Evolutionary conservation across 2,113 vertebrate genomes (phyloP), one percentile per base, ranked within the genome.

Genomic region (Apeltes quadracus): DNA sequence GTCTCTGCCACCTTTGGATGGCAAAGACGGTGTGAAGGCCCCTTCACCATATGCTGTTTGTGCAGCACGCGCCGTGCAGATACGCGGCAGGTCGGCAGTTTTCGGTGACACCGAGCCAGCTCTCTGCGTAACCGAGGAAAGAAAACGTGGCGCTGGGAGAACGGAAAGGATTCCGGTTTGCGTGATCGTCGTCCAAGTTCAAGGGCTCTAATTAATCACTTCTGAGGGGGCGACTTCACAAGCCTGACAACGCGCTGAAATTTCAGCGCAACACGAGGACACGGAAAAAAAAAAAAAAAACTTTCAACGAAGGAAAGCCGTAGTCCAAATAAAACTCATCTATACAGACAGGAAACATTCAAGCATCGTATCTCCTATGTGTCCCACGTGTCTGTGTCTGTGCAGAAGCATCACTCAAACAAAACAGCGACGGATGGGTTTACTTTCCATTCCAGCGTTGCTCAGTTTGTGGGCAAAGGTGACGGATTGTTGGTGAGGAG

Each of bases 1-100:
- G 58, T 46, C 65, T 34, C 66, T n/a, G 48, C 78, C 83, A 83
- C 76, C 29, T 75, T 84, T 83, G 78, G 84, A 83, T 83, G 87
- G 84, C 87, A 89, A 91, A 41, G 25, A 71, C 34, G 66, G 85
- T 74, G 70, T 34, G 80, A 89, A 88, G 83, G 80, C 83, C 87
- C n/a, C n/a, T 84, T 50, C 73, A 73, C 91, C 93, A 92, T 93
- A 93, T 94, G 94, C 74, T 85, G 87, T 86, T 93, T 86, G 74
- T 86, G 83, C 82, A 84, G 81, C 81, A 79, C 77, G 87, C 64
- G 58, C 81, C 79, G 83, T 77, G 91, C 89, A 89, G 85, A 92
- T 90, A 93, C 91, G 83, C 79, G 83, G n/a, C n/a, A n/a, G 82
- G 73, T 79, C 69, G 91, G 93, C 92, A 91, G 89, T 90, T 82